Evolutionary conservation across 2,113 vertebrate genomes (phyloP).

Genomic region (Nipponia nippon): DNA sequence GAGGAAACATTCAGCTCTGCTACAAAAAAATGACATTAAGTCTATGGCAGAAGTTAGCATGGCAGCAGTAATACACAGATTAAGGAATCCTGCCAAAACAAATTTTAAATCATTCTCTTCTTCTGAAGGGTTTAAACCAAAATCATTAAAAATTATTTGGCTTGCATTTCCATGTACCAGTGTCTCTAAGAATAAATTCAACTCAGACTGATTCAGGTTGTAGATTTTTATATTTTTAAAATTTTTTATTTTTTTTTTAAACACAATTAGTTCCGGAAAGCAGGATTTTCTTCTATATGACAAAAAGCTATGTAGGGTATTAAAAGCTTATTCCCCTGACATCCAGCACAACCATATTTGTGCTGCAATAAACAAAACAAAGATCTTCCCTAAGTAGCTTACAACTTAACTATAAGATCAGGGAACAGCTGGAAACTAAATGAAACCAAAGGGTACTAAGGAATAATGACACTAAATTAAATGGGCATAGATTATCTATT

Average conservation of each 20-base stretch:
- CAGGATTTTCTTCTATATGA: neutral
- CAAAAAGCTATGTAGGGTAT: neutral
- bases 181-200: neutral
- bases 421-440: constrained; percentile 12
- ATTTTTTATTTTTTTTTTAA: neutral
- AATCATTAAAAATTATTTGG: constrained; percentile 21
- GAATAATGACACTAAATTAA: constrained; percentile 8
- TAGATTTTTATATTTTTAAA: neutral
- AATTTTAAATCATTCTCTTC: constrained; percentile 37
- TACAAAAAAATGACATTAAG: constrained; percentile 33
- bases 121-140: constrained; percentile 17
- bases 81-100: constrained; percentile 50
- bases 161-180: neutral
- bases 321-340: neutral
- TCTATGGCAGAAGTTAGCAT: constrained; percentile 2
- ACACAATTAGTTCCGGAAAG: neutral
- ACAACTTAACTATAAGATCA: neutral
- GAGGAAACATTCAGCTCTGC: constrained; percentile 21
- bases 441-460: neutral
- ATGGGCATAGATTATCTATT: neutral
- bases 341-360: neutral
- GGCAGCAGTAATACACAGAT: constrained; percentile 38
- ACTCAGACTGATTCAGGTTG: neutral
- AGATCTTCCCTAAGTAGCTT: neutral
- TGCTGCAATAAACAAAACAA: constrained; percentile 22